Evolutionary conservation across 2,888 invertebrate species (phyloP).

Genomic region (Mycalesis mineus): DNA sequence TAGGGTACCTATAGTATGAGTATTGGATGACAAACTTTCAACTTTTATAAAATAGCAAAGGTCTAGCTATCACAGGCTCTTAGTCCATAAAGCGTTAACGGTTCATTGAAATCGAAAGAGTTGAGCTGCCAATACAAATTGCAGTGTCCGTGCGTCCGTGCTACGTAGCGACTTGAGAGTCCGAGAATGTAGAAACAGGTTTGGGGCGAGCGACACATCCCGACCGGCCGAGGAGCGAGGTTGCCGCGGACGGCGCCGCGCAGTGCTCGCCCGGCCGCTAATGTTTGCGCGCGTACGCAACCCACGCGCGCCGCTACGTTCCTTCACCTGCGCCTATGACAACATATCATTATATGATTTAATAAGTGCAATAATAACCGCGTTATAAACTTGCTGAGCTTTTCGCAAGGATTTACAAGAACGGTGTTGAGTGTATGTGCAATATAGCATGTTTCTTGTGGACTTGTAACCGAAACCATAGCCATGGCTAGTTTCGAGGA

Average conservation of each 20-base stretch:
- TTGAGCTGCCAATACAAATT: background rate
- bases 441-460: slow-evolving; percentile 50
- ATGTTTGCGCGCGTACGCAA: slow-evolving; percentile 55
- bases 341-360: slow-evolving; percentile 42
- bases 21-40: too few species aligned
- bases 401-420: slow-evolving; percentile 23
- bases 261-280: slow-evolving; percentile 69
- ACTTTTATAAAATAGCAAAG: too few species aligned
- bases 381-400: slow-evolving; percentile 23
- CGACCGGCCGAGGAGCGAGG: slow-evolving; percentile 55
- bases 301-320: slow-evolving; percentile 37
- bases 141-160: too few species aligned
- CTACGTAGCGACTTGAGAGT: slow-evolving; percentile 15
- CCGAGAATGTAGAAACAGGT: slow-evolving; percentile 58
- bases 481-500: slow-evolving; percentile 82
- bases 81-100: slow-evolving; percentile 72
- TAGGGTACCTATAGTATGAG: too few species aligned
- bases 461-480: slow-evolving; percentile 45
- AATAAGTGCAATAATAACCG: slow-evolving; percentile 29
- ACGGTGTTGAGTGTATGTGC: slow-evolving; percentile 52
- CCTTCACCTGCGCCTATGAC: slow-evolving; percentile 39
- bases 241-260: slow-evolving; percentile 40
- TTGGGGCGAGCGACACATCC: slow-evolving; percentile 59
- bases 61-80: too few species aligned
- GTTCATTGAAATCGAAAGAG: slow-evolving; percentile 75